These are phyloP conservation scores for Phalloptychus januarius DNA, from an alignment of 2,797 vertebrate species.

Conservation along the genomic window DNA sequence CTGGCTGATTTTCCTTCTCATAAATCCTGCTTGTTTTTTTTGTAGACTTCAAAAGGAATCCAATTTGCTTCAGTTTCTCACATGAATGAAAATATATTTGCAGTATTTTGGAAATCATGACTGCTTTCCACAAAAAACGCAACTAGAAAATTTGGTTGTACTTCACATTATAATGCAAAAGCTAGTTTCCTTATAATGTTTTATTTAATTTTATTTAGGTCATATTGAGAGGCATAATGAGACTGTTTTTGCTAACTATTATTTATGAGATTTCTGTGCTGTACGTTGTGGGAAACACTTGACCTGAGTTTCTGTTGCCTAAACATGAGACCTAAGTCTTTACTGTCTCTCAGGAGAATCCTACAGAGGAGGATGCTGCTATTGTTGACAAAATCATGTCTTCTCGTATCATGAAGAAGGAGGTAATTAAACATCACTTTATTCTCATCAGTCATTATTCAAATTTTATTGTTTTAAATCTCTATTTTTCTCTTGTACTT, in stretches of 20 bases:
- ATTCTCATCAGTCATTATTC: background rate
- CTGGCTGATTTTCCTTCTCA: background rate
- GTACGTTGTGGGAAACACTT: background rate
- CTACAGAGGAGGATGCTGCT: conserved; percentile 96
- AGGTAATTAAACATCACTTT: conserved; percentile 78
- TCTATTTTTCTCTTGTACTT: background rate
- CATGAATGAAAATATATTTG: background rate
- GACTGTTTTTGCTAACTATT: background rate
- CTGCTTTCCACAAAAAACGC: background rate
- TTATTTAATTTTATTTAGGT: background rate
- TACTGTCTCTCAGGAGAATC: conserved; percentile 88
- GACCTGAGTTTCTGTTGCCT: background rate
- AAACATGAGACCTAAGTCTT: conserved; percentile 21
- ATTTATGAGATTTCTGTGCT: background rate
- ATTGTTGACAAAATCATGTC: conserved; percentile 99
- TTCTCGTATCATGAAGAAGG: conserved; percentile 89
- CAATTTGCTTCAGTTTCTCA: background rate
- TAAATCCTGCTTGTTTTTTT: background rate
- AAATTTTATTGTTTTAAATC: background rate
- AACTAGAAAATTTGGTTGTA: background rate
- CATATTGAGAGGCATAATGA: background rate
- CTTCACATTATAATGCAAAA: background rate
- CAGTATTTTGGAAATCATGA: background rate
- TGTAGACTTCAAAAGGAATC: background rate
- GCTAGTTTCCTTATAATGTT: background rate